Evolutionary conservation across 2,888 invertebrate species (phyloP).

Genomic region (Candidula unifasciata): DNA sequence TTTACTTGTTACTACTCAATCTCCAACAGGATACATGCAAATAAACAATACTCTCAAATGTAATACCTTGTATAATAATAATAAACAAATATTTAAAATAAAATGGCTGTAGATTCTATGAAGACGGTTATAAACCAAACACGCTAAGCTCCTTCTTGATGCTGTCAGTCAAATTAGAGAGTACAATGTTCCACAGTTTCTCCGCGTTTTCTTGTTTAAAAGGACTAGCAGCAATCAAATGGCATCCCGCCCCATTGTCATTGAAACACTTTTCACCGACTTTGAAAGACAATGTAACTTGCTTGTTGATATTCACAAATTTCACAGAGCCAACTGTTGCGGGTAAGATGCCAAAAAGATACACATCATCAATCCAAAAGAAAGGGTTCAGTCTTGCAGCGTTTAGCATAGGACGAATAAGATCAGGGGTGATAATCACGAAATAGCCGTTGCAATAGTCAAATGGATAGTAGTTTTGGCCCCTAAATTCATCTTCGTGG

Average conservation of each 20-base stretch:
- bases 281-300: constrained; percentile 84
- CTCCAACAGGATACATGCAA: no score
- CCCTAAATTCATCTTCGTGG: constrained; percentile 63
- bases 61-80: no score
- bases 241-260: constrained; percentile 14
- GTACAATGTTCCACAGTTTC: constrained; percentile 35
- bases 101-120: not conserved
- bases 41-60: no score
- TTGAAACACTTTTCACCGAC: constrained; percentile 20
- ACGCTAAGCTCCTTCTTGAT: constrained; percentile 20
- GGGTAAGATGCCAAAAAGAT: constrained; percentile 73
- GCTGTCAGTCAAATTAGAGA: constrained; percentile 22
- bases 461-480: constrained; percentile 67
- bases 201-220: constrained; percentile 17
- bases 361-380: constrained; percentile 77
- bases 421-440: constrained; percentile 66
- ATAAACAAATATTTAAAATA: no score
- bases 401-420: constrained; percentile 68
- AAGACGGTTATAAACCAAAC: constrained; percentile 12
- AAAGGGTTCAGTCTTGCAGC: constrained; percentile 71
- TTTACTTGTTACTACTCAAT: no score
- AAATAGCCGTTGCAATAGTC: constrained; percentile 75
- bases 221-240: constrained; percentile 37
- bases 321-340: constrained; percentile 64
- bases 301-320: constrained; percentile 84